A percentile compares a stretch with the other conserved stretches of the same genome.
These are phyloP conservation scores for Fragum whitleyi DNA, from an alignment of 2,888 invertebrate species.

Conservation along the genomic window DNA sequence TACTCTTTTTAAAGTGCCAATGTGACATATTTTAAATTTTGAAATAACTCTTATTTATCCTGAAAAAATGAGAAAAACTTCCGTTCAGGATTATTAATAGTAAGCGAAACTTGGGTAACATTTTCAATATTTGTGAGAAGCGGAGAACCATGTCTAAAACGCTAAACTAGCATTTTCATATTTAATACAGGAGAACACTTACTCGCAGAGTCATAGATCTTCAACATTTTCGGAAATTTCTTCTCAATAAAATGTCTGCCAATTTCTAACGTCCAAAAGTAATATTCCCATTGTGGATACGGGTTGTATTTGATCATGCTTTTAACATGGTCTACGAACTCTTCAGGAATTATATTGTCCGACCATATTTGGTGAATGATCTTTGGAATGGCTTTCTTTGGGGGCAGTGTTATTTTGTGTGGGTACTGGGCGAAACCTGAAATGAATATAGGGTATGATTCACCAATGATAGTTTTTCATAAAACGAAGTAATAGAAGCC, in stretches of 20 bases:
- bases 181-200: neutral
- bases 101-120: too few relatives aligned
- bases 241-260: neutral
- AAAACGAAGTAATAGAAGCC: too few relatives aligned
- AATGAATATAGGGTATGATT: too few relatives aligned
- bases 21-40: too few relatives aligned
- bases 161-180: too few relatives aligned
- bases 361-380: constrained; percentile 22
- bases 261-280: constrained; percentile 9
- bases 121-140: too few relatives aligned
- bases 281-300: constrained; percentile 15
- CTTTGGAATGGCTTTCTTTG: neutral
- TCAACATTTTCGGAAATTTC: constrained; percentile 8
- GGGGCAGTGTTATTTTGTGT: neutral
- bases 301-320: constrained; percentile 11
- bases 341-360: neutral
- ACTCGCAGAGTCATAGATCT: constrained; percentile 7
- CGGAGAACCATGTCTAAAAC: too few relatives aligned
- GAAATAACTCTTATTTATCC: too few relatives aligned
- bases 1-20: too few relatives aligned
- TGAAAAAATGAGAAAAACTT: too few relatives aligned
- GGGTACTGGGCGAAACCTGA: neutral
- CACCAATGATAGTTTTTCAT: too few relatives aligned
- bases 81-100: too few relatives aligned
- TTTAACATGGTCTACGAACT: constrained; percentile 4